phyloP scores from a whole-genome alignment of 2,113 vertebrate genomes.

The Phalacrocorax brasilianus region DNA sequence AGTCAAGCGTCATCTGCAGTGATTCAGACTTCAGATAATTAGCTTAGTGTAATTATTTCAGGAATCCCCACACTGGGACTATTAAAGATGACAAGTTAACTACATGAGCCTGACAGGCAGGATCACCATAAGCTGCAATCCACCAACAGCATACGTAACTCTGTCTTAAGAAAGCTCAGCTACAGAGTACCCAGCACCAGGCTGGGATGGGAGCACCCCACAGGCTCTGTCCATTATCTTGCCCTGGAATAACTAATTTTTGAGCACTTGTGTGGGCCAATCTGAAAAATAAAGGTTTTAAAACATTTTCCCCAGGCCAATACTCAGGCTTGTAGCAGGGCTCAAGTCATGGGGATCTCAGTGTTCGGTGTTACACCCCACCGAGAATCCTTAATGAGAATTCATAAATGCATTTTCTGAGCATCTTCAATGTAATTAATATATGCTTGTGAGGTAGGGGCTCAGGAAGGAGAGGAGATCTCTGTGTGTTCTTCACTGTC shows the following conservation, averaged over 20 bases:
- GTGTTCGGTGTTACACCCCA: background rate
- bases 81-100: conserved; percentile 18
- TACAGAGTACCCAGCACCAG: background rate
- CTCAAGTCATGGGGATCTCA: background rate
- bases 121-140: background rate
- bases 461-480: background rate
- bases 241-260: background rate
- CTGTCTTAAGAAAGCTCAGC: background rate
- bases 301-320: background rate
- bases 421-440: background rate
- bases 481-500: background rate
- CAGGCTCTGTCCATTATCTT: background rate
- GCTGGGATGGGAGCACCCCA: background rate
- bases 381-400: background rate
- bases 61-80: background rate
- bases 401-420: background rate
- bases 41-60: conserved; percentile 15
- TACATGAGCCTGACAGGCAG: background rate
- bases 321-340: background rate
- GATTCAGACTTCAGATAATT: conserved; percentile 18
- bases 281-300: background rate
- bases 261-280: background rate
- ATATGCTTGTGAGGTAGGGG: background rate
- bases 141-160: background rate
- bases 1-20: background rate